A percentile compares a stretch with the other conserved stretches of the same genome.
Evolutionary conservation across 2,797 vertebrate species (phyloP).

Genomic region (Pseudopleuronectes americanus): DNA sequence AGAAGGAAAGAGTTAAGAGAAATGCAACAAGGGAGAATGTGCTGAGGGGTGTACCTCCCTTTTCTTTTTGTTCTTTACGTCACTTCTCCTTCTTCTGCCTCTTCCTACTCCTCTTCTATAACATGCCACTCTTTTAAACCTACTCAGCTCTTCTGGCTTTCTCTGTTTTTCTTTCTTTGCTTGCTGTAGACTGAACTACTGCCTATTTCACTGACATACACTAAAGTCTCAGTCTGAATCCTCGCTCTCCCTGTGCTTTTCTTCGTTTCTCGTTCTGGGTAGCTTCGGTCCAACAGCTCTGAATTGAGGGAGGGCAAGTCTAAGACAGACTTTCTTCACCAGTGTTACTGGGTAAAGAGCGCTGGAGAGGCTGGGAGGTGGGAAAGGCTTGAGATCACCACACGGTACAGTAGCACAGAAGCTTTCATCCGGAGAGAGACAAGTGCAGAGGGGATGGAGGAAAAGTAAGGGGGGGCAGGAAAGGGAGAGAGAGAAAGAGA

Average conservation of each 20-base stretch:
- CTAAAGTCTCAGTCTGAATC: slow-evolving; percentile 35
- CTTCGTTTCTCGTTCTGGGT: slow-evolving; percentile 26
- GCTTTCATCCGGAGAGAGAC: slow-evolving; percentile 56
- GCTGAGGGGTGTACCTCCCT: slow-evolving; percentile 44
- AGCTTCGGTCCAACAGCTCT: slow-evolving; percentile 45
- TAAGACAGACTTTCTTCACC: slow-evolving; percentile 53
- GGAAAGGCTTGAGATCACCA: slow-evolving; percentile 50
- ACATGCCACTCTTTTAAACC: slow-evolving; percentile 50
- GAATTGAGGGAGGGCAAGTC: slow-evolving; percentile 33
- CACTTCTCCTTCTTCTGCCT: slow-evolving; percentile 38
- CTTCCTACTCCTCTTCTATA: slow-evolving; percentile 50
- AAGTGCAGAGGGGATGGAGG: slow-evolving; percentile 42
- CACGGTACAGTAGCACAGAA: slow-evolving; percentile 53
- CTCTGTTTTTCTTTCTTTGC: slow-evolving; percentile 21
- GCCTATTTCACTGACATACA: slow-evolving; percentile 32
- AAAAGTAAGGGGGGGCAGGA: not conserved
- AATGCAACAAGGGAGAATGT: slow-evolving; percentile 41
- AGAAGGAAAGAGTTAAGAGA: slow-evolving; percentile 25
- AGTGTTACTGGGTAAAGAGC: slow-evolving; percentile 48
- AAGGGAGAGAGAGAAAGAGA: slow-evolving; percentile 7
- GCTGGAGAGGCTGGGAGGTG: slow-evolving; percentile 23
- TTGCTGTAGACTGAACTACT: slow-evolving; percentile 42
- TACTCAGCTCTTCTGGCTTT: slow-evolving; percentile 39
- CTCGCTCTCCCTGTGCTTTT: slow-evolving; percentile 30
- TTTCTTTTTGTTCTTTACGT: slow-evolving; percentile 46